phyloP scores from a whole-genome alignment of 2,888 invertebrate genomes.

The Caenorhabditis panamensis region DNA sequence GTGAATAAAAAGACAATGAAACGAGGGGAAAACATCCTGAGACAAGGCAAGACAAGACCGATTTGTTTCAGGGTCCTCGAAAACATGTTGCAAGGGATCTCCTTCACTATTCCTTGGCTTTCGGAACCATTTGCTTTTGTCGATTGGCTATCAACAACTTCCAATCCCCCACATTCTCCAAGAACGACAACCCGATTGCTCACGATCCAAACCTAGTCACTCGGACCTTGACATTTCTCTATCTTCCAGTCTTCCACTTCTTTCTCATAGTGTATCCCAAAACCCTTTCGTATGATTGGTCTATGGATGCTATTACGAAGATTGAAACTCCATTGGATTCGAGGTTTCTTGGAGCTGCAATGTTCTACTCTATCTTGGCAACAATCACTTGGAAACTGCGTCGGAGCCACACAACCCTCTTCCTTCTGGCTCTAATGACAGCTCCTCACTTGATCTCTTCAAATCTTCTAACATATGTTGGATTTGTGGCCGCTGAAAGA shows the following conservation, averaged over 20 bases:
- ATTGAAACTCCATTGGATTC: slow-evolving; percentile 88
- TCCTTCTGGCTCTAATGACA: slow-evolving; percentile 26
- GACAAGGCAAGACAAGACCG: neutral
- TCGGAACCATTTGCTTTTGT: slow-evolving; percentile 86
- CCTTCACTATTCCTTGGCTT: slow-evolving; percentile 10
- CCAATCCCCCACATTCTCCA: slow-evolving; percentile 84
- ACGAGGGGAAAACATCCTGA: slow-evolving; percentile 5
- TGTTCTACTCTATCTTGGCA: slow-evolving; percentile 85
- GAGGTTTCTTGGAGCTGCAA: slow-evolving; percentile 86
- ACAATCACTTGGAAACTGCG: neutral
- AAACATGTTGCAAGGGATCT: slow-evolving; percentile 24
- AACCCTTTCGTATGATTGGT: slow-evolving; percentile 95
- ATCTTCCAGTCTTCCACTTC: slow-evolving; percentile 93
- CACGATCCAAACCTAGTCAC: slow-evolving; percentile 88
- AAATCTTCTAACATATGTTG: slow-evolving; percentile 97
- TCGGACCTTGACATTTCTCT: slow-evolving; percentile 91
- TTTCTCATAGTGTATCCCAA: slow-evolving; percentile 89
- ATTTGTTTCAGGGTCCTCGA: slow-evolving; percentile 26
- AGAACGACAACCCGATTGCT: slow-evolving; percentile 96
- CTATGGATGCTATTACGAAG: slow-evolving; percentile 95
- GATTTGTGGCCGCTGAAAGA: slow-evolving; percentile 97
- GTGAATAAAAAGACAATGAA: slow-evolving; percentile 16
- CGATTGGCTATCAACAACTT: slow-evolving; percentile 84
- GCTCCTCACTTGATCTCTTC: slow-evolving; percentile 84
- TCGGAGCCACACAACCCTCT: too few species aligned